Evolutionary conservation across 2,113 vertebrate species (phyloP).

Genomic region (Phrynosoma blainvillii): DNA sequence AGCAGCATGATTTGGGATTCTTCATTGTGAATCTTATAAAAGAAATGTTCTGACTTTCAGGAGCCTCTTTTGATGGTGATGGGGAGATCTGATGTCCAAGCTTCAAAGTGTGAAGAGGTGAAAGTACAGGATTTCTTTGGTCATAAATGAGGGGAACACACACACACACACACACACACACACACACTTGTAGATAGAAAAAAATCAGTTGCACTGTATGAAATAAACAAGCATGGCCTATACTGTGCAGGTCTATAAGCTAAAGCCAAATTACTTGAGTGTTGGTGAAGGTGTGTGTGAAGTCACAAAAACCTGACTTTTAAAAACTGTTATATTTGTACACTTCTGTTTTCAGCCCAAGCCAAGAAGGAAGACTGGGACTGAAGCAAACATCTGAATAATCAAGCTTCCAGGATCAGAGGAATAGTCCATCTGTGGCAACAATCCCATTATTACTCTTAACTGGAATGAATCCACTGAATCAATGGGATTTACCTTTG

Average conservation of each 20-base stretch:
- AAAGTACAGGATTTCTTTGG: background rate
- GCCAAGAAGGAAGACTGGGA: background rate
- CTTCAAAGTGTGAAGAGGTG: background rate
- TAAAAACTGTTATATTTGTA: background rate
- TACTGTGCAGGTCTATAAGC: background rate
- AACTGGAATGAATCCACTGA: no score
- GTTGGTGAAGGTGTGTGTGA: no score
- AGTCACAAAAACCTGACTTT: background rate
- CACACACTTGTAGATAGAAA: background rate
- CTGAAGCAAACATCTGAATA: no score
- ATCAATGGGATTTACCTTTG: no score
- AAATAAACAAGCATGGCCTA: background rate
- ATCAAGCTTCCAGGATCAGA: no score
- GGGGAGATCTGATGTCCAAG: background rate
- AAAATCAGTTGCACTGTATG: background rate
- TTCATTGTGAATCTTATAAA: background rate
- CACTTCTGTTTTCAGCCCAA: background rate
- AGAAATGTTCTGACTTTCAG: background rate
- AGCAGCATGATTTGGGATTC: background rate
- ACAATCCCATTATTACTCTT: no score
- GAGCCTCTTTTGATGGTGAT: background rate
- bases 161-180: background rate
- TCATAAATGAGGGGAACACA: background rate
- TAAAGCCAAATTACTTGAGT: background rate
- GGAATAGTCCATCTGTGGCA: no score